Percentiles rank a stretch among this genome's conserved stretches.
Evolutionary conservation across 2,888 invertebrate species (phyloP).

Genomic region (Steinernema carpocapsae): DNA sequence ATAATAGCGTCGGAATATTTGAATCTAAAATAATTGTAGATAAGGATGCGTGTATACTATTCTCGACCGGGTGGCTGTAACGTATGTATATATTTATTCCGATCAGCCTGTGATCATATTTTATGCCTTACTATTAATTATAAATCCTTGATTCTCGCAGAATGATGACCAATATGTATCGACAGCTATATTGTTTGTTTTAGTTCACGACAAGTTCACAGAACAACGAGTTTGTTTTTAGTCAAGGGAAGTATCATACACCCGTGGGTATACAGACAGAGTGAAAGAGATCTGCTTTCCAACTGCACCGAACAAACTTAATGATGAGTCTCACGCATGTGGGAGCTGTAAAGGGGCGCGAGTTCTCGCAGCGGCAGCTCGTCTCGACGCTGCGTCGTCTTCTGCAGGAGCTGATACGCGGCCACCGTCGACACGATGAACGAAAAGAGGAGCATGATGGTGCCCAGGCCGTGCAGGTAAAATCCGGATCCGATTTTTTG

Average conservation of each 20-base stretch:
- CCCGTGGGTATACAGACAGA: constrained; percentile 23
- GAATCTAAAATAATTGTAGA: neutral
- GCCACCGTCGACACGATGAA: constrained; percentile 61
- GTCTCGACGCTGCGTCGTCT: neutral
- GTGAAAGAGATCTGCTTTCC: constrained; percentile 14
- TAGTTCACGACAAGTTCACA: no score
- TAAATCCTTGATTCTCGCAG: no score
- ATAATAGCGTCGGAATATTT: constrained; percentile 39
- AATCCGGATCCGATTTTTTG: constrained; percentile 67
- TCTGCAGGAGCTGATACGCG: constrained; percentile 59
- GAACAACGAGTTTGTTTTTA: no score
- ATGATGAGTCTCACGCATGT: constrained; percentile 11
- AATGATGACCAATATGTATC: no score
- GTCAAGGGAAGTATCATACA: neutral
- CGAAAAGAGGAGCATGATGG: constrained; percentile 60
- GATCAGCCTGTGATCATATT: no score
- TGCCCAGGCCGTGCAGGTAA: constrained; percentile 63
- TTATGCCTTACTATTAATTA: no score
- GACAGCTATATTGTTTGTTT: no score
- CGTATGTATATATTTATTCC: no score
- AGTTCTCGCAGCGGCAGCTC: constrained; percentile 16
- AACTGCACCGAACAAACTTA: neutral
- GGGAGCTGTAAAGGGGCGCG: constrained; percentile 4
- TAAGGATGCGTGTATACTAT: no score
- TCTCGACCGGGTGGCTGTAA: no score